A percentile compares a stretch with the other conserved stretches of the same genome.
phyloP scores from a whole-genome alignment of 2,113 vertebrate species.

The Athene noctua region DNA sequence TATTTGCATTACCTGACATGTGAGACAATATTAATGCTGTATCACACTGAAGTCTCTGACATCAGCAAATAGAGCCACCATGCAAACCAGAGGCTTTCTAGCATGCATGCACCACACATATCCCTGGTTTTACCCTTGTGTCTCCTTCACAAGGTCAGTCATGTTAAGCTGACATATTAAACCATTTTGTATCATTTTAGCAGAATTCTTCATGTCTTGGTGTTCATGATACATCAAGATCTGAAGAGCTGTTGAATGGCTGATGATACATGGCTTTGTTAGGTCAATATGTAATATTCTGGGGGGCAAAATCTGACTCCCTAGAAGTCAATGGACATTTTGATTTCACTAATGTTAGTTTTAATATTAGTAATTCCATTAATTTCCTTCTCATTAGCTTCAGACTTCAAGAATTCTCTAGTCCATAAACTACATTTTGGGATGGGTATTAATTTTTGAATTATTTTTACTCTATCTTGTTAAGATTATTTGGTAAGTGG shows the following conservation, averaged over 20 bases:
- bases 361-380: not conserved
- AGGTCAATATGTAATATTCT: not conserved
- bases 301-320: not conserved
- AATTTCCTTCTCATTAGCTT: not conserved
- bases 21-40: conserved; percentile 30
- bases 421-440: not conserved
- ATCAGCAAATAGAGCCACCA: conserved; percentile 51
- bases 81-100: not conserved
- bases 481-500: not conserved
- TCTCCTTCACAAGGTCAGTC: conserved; percentile 22
- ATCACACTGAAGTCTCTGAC: conserved; percentile 47
- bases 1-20: conserved; percentile 62
- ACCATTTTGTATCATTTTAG: not conserved
- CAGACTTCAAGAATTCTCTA: not conserved
- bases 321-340: not conserved
- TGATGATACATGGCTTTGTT: not conserved
- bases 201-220: not conserved
- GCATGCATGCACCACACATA: not conserved
- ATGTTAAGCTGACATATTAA: not conserved
- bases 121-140: not conserved
- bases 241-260: not conserved
- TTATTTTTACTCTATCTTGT: not conserved
- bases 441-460: not conserved
- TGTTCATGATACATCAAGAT: not conserved
- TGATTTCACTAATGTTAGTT: not conserved